phyloP scores from a whole-genome alignment of 2,113 vertebrate species.

The Odocoileus virginianus region DNA sequence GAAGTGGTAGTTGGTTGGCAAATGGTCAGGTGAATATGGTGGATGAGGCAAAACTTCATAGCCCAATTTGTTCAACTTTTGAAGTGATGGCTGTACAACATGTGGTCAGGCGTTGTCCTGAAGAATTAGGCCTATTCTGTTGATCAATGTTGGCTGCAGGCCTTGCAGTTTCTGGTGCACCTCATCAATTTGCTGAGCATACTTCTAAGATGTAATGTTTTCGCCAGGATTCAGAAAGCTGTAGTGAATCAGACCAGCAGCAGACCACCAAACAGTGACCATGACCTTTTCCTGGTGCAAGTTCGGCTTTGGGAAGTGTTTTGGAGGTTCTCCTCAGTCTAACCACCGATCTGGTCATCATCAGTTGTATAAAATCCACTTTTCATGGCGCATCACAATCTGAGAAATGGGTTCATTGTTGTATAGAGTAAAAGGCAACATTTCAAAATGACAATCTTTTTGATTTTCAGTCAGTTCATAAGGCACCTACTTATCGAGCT shows the following conservation, averaged over 20 bases:
- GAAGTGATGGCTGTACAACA: not conserved
- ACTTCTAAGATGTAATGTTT: not conserved
- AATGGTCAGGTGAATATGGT: not conserved
- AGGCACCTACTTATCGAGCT: not conserved
- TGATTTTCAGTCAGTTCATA: not conserved
- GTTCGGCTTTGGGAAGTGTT: not conserved
- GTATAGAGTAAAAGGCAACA: not conserved
- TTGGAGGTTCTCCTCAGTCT: not conserved
- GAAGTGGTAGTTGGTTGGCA: not conserved
- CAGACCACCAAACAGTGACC: not conserved
- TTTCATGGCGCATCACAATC: not conserved
- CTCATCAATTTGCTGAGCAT: not conserved
- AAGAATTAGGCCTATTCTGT: not conserved
- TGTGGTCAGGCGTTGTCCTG: not conserved
- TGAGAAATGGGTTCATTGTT: not conserved
- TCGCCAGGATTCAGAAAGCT: not conserved
- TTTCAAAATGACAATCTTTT: not conserved
- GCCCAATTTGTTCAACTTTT: not conserved
- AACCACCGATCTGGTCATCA: not conserved
- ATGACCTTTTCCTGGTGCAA: not conserved
- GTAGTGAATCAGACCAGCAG: not conserved
- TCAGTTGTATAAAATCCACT: not conserved
- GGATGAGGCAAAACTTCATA: not conserved
- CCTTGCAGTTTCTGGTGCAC: not conserved
- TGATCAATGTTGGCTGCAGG: not conserved